These are phyloP conservation scores for Sakesphorus luctuosus DNA, from an alignment of 2,113 vertebrate species.

Conservation along the genomic window DNA sequence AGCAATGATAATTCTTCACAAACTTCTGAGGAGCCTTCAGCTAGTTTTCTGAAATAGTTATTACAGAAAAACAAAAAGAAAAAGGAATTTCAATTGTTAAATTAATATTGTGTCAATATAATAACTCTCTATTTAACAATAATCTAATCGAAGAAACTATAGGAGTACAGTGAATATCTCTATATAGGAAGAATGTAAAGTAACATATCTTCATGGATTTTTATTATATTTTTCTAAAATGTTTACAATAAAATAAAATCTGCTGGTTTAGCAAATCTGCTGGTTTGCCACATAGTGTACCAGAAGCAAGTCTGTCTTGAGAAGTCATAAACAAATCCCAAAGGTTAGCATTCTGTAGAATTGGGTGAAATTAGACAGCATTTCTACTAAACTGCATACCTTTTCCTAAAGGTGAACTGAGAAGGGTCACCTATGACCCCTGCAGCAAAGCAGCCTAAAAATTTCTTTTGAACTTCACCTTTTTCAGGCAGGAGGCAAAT, in stretches of 20 bases:
- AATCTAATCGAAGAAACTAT: not conserved
- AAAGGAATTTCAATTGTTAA: not conserved
- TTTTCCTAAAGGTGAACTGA: not conserved
- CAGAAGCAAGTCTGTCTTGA: not conserved
- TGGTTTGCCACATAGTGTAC: not conserved
- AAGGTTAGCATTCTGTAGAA: not conserved
- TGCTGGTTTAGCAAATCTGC: not conserved
- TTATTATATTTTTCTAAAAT: not conserved
- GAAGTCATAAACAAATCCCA: not conserved
- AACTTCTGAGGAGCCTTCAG: not conserved
- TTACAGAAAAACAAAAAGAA: not conserved
- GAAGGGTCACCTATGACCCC: not conserved
- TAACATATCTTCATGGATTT: not conserved
- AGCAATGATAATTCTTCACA: not conserved
- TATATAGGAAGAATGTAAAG: not conserved
- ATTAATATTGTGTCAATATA: not conserved
- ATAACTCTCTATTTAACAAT: not conserved
- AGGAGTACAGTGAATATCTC: not conserved
- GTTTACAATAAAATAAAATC: not conserved
- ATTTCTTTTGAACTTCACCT: not conserved
- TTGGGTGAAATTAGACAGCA: not conserved
- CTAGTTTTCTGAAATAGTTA: not conserved
- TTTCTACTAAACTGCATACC: not conserved
- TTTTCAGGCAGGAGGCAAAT: not conserved
- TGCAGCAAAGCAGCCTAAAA: not conserved